A percentile compares a stretch with the other conserved stretches of the same genome.
These are phyloP conservation scores for Psilanteris sp. DNA, from an alignment of 1,140 invertebrate genomes.

Conservation along the genomic window DNA sequence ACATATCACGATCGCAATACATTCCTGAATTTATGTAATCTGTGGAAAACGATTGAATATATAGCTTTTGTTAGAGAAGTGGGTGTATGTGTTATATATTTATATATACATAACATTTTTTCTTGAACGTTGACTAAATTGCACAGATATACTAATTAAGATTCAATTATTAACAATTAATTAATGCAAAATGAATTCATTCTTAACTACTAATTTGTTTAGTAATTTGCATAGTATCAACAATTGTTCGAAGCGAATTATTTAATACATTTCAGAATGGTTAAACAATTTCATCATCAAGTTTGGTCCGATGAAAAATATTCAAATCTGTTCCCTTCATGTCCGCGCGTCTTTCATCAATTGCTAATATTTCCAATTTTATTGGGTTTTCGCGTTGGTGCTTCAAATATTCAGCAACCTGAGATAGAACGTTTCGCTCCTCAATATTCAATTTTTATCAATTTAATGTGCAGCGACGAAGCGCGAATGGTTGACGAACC, in stretches of 20 bases:
- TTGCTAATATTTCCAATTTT: slow-evolving; percentile 65
- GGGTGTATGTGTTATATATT: no score
- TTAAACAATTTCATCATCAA: slow-evolving; percentile 6
- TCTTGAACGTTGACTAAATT: no score
- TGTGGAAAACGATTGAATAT: slow-evolving; percentile 43
- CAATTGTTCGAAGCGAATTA: no score
- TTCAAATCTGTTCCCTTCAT: slow-evolving; percentile 14
- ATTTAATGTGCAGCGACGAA: slow-evolving; percentile 49
- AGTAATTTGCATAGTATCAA: no score
- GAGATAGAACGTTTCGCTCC: slow-evolving; percentile 51
- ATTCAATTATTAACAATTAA: no score
- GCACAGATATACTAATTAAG: no score
- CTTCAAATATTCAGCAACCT: slow-evolving; percentile 59
- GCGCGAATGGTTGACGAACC: slow-evolving; percentile 37
- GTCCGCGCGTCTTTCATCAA: slow-evolving; percentile 33
- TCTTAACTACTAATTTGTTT: no score
- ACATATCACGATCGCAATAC: slow-evolving; percentile 31
- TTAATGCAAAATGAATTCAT: no score
- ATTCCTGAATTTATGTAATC: slow-evolving; percentile 31
- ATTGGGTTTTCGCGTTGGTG: slow-evolving; percentile 54
- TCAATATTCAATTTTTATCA: slow-evolving; percentile 63
- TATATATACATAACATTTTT: no score
- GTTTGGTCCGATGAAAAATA: neutral
- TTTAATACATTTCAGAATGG: neutral
- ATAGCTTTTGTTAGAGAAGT: slow-evolving; percentile 41